Base-by-base conservation (phyloP, 2,797 vertebrate species). In the Allobates femoralis region DNA sequence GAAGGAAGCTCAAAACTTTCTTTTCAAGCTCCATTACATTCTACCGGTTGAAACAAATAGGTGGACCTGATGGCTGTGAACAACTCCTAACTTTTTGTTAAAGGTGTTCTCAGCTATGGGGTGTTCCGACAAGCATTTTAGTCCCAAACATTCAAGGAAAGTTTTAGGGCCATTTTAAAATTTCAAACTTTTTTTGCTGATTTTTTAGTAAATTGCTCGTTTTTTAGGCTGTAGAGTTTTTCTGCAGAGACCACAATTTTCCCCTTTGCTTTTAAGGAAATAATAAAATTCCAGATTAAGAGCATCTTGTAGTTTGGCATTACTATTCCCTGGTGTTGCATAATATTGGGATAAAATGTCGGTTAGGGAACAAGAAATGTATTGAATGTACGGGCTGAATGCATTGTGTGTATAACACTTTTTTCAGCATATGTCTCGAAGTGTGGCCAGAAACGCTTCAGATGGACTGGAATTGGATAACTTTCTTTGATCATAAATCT, bases 401-500 rank as follows among this genome's bases (percentile, higher is more conserved):
- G 5, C 12, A 15, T 74, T 74, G 41, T 50, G 37, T 71, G 11
- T 34, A 69, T 32, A 30, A 15, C 62, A n/a, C 18, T 62, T 79
- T 62, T 77, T 8, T 77, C 19, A 37, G 10, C 51, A 23, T 77
- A 23, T 0, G 23, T 58, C 76, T 58, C 34, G 0, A n/a, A 41
- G 77, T 41, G 55, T 71, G 21, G 51, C 50, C 30, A 69, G 66
- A 55, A 82, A 21, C 30, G 19, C 23, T 21, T 71, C 64, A 71
- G 50, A 71, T 71, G 51, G 64, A 34, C 64, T 82, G 50, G 30
- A 69, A 71, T 55, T 82, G n/a, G 66, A 53, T 69, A 82, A 32
- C 34, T 71, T 55, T 82, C 15, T 71, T 53, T 51, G 21, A 28
- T 55, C 62, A 71, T 81, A 81, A 81, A 81, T 81, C 46, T 82